A percentile compares a stretch with the other conserved stretches of the same genome.
Conservation (phyloP, 2,113 vertebrate species). For the Thermophis baileyi region DNA sequence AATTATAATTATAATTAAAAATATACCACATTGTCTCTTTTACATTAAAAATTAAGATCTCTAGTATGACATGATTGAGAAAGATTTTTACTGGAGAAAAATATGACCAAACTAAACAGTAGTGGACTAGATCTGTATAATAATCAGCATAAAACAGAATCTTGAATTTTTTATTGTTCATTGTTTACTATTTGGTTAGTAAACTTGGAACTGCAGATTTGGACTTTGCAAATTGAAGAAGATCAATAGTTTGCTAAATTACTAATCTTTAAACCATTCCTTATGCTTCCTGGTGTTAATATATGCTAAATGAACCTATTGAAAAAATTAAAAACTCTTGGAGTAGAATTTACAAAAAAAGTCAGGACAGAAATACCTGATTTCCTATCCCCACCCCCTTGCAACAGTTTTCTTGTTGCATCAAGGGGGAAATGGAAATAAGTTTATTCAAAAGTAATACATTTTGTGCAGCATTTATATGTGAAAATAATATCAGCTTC, state of each 20-base stretch:
- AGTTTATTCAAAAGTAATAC: neutral
- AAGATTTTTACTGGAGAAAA: neutral
- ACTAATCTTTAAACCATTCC: neutral
- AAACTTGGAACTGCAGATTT: neutral
- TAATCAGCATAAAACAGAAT: neutral
- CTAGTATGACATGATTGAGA: neutral
- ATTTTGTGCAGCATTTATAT: neutral
- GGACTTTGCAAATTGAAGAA: neutral
- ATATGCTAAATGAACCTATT: neutral
- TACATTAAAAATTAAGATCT: neutral
- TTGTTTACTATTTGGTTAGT: neutral
- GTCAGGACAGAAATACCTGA: neutral
- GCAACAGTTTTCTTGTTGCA: neutral
- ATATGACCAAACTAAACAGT: neutral
- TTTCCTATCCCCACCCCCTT: neutral
- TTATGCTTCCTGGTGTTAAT: neutral
- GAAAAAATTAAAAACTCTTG: neutral
- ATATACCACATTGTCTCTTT: neutral
- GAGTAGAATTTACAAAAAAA: neutral
- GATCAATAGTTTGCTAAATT: neutral
- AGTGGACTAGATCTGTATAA: neutral
- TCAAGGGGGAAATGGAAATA: neutral
- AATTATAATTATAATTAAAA: neutral
- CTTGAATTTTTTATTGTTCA: neutral
- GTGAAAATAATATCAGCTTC: neutral